A percentile compares a stretch with the other conserved stretches of the same genome.
These are phyloP conservation scores for Xenopus tropicalis DNA, from an alignment of 2,113 vertebrate species.

Conservation along the genomic window DNA sequence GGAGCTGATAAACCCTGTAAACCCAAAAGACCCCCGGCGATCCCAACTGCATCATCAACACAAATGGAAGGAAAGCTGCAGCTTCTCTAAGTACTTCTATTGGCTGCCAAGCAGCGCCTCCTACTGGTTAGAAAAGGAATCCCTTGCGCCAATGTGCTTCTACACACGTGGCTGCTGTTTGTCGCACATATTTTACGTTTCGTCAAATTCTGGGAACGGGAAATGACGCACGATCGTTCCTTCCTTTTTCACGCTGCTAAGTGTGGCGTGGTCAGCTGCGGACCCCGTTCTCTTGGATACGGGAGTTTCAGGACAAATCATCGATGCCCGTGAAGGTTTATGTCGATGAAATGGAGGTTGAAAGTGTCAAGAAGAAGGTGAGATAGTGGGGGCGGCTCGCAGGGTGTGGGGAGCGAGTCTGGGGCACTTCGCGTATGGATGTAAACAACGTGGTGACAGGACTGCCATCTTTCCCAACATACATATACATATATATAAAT, in stretches of 20 bases:
- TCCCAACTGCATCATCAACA: too few species aligned
- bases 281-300: constrained; percentile 19
- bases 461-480: too few species aligned
- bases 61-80: too few species aligned
- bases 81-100: too few species aligned
- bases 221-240: neutral
- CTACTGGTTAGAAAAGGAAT: too few species aligned
- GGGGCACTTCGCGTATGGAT: neutral
- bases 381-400: neutral
- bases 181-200: neutral
- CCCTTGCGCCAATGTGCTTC: too few species aligned
- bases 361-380: constrained; percentile 20
- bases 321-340: constrained; percentile 17
- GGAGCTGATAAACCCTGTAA: too few species aligned
- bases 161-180: too few species aligned
- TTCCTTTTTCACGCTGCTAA: constrained; percentile 30
- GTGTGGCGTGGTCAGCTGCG: constrained; percentile 6
- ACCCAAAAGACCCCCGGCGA: too few species aligned
- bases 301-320: constrained; percentile 4
- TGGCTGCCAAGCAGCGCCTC: too few species aligned
- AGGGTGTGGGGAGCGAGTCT: neutral
- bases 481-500: too few species aligned
- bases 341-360: constrained; percentile 6
- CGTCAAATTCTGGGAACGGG: neutral
- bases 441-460: neutral